Conservation (phyloP, 2,113 vertebrate genomes). For the Alexandromys fortis region DNA sequence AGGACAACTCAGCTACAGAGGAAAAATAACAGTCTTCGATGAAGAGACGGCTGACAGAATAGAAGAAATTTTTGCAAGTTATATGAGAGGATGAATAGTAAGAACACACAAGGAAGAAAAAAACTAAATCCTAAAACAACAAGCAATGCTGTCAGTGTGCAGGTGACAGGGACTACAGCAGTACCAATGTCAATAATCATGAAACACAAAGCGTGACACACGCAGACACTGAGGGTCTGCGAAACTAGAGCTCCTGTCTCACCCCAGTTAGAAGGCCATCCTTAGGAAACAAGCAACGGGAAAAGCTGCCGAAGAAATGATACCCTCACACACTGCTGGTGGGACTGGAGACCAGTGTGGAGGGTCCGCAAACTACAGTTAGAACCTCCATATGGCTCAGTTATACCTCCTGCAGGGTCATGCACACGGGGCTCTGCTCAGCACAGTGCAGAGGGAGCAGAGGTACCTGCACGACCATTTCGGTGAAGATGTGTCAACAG, state of each 20-base stretch:
- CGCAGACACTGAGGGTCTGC: not conserved
- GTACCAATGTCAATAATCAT: not conserved
- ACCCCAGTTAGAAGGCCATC: not conserved
- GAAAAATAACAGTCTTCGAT: too few relatives aligned
- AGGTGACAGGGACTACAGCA: not conserved
- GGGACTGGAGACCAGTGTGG: too few relatives aligned
- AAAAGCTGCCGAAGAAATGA: not conserved
- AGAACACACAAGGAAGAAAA: not conserved
- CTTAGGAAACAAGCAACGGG: not conserved
- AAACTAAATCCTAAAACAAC: not conserved
- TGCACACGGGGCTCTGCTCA: not conserved
- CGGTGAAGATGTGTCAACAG: not conserved
- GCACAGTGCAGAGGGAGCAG: not conserved
- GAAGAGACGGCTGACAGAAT: not conserved
- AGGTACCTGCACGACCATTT: not conserved
- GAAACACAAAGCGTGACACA: not conserved
- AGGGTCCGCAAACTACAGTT: not conserved
- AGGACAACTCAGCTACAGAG: not conserved
- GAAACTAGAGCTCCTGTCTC: not conserved
- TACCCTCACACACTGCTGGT: too few relatives aligned
- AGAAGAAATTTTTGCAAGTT: not conserved
- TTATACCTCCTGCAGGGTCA: not conserved
- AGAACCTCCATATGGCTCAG: not conserved
- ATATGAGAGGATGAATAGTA: not conserved
- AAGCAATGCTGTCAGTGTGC: not conserved